phyloP scores from a whole-genome alignment of 1,140 invertebrate species.

The Pseudomyrmex cubaensis region DNA sequence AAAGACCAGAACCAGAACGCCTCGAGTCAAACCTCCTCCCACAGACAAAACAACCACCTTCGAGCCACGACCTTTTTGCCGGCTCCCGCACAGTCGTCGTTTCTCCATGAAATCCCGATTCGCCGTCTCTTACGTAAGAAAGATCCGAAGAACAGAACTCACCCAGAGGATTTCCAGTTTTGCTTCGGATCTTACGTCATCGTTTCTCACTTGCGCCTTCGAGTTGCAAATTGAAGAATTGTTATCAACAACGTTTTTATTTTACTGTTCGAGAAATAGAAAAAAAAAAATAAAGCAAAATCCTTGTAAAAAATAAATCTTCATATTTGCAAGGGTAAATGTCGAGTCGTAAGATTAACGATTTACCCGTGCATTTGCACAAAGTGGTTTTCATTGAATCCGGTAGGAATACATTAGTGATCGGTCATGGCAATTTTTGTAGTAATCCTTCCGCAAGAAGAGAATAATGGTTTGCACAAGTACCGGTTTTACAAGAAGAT shows the following conservation, averaged over 20 bases:
- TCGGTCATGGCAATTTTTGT: conserved; percentile 60
- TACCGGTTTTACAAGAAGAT: conserved; percentile 55
- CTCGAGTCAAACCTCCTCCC: conserved; percentile 60
- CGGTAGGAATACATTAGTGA: conserved; percentile 7
- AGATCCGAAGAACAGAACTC: background rate
- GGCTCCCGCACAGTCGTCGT: conserved; percentile 47
- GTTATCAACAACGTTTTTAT: background rate
- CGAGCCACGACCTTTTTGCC: conserved; percentile 70
- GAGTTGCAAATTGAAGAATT: background rate
- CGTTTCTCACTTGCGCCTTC: conserved; percentile 2
- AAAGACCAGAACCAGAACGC: conserved; percentile 60
- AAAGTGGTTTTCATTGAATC: conserved; percentile 36
- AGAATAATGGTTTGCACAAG: conserved; percentile 28
- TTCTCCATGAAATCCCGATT: background rate
- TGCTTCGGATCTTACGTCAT: conserved; percentile 20
- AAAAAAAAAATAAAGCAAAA: background rate
- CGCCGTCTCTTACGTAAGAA: conserved; percentile 29
- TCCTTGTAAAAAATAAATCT: background rate
- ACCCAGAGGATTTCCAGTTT: conserved; percentile 20
- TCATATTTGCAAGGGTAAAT: conserved; percentile 20
- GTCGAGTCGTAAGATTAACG: conserved; percentile 5
- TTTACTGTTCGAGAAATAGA: no score
- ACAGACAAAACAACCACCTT: conserved; percentile 74
- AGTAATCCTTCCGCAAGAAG: background rate
- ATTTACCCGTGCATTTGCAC: background rate